Percentiles rank a stretch among this genome's conserved stretches.
phyloP scores from a whole-genome alignment of 2,113 vertebrate species.

The Triplophysa siluroides region DNA sequence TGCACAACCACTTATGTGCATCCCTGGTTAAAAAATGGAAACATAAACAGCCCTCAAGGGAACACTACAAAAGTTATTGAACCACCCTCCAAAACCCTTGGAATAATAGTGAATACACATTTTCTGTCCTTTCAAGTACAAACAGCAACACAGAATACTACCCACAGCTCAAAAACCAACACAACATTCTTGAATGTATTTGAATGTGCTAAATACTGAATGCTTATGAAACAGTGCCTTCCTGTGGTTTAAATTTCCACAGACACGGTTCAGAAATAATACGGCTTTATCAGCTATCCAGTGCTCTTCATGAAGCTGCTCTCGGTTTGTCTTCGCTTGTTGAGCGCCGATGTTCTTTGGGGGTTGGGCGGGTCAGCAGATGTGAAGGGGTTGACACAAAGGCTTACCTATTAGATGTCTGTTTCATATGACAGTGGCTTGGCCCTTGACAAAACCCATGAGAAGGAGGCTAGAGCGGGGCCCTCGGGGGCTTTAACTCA shows the following conservation, averaged over 20 bases:
- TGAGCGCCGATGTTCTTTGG: constrained; percentile 63
- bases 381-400: constrained; percentile 77
- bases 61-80: constrained; percentile 48
- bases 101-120: constrained; percentile 25
- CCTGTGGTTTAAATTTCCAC: constrained; percentile 38
- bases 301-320: constrained; percentile 64
- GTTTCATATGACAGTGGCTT: constrained; percentile 62
- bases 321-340: constrained; percentile 52
- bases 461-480: constrained; percentile 67
- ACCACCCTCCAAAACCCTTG: constrained; percentile 36
- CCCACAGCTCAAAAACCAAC: constrained; percentile 18
- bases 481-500: constrained; percentile 71
- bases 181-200: not conserved
- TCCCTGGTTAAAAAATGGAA: not conserved
- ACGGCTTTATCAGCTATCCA: constrained; percentile 67
- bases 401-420: constrained; percentile 79
- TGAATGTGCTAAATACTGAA: not conserved
- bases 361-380: constrained; percentile 73
- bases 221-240: constrained; percentile 24
- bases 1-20: too few relatives aligned
- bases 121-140: not conserved
- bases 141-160: constrained; percentile 15
- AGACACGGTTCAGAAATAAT: constrained; percentile 61
- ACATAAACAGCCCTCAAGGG: not conserved
- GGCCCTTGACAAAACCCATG: constrained; percentile 69